Evolutionary conservation across 2,113 vertebrate species (phyloP).

Genomic region (Vanacampus margaritifer): DNA sequence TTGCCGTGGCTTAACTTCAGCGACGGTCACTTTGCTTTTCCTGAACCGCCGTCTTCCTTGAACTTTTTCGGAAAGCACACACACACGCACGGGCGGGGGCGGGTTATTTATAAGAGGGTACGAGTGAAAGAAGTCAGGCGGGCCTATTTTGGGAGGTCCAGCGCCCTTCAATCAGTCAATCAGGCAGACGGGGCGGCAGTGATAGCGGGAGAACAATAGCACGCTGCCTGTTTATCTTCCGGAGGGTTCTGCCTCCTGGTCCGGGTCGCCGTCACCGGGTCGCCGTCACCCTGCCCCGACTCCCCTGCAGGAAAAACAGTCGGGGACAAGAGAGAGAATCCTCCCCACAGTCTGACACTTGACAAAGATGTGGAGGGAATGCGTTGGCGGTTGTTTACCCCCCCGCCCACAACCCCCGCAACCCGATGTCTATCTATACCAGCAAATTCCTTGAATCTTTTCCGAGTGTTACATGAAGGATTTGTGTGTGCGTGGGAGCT

Average conservation of each 20-base stretch:
- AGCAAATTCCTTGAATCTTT: conserved; percentile 8
- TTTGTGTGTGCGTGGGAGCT: not conserved
- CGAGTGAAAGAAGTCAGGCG: conserved; percentile 45
- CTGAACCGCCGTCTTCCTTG: conserved; percentile 27
- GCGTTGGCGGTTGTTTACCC: not conserved
- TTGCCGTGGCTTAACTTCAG: conserved; percentile 54
- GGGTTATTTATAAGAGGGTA: conserved; percentile 68
- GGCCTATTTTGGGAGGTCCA: conserved; percentile 65
- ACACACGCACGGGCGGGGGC: not conserved
- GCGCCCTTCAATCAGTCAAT: conserved; percentile 42
- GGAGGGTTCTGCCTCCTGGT: conserved; percentile 21
- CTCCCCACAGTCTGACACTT: conserved; percentile 24
- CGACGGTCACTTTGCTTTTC: conserved; percentile 41
- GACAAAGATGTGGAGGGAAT: not conserved
- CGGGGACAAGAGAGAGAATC: conserved; percentile 14
- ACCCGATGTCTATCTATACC: conserved; percentile 11
- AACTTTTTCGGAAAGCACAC: conserved; percentile 2
- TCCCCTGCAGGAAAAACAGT: conserved; percentile 39
- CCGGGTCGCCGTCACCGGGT: conserved; percentile 47
- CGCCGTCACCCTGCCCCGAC: conserved; percentile 33
- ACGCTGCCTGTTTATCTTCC: conserved; percentile 56
- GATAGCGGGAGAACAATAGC: conserved; percentile 63
- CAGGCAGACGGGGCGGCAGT: conserved; percentile 51
- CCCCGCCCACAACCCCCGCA: not conserved
- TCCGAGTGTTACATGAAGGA: not conserved